Percentiles rank a stretch among this genome's conserved stretches.
phyloP scores from a whole-genome alignment of 2,113 vertebrate species.

The Elgaria multicarinata region DNA sequence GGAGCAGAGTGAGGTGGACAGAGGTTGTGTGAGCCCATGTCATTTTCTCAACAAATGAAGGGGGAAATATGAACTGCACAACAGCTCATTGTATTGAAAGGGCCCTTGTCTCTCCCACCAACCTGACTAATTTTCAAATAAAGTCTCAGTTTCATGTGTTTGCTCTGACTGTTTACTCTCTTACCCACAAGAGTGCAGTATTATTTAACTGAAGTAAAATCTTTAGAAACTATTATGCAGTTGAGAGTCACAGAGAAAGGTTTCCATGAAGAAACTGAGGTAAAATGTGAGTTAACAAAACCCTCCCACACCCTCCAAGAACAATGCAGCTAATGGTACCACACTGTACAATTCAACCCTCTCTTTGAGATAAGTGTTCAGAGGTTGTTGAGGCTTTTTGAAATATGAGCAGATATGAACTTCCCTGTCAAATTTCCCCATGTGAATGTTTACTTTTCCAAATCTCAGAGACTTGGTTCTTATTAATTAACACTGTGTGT shows the following conservation, averaged over 20 bases:
- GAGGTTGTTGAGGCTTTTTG: constrained; percentile 41
- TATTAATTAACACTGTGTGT: neutral
- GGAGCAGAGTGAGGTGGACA: too few species aligned
- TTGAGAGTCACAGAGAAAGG: neutral
- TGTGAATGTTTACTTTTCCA: neutral
- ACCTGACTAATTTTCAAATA: constrained; percentile 36
- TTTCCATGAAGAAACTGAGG: neutral
- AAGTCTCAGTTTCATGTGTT: constrained; percentile 47
- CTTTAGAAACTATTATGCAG: constrained; percentile 29
- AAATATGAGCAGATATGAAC: constrained; percentile 49
- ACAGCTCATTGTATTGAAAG: neutral
- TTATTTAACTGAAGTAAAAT: constrained; percentile 28
- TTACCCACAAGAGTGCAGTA: constrained; percentile 14
- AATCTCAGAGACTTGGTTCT: neutral
- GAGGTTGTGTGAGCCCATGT: too few species aligned
- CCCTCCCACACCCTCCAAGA: neutral
- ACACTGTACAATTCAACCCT: constrained; percentile 9
- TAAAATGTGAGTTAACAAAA: constrained; percentile 9
- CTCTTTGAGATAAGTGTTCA: constrained; percentile 54
- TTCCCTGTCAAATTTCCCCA: neutral
- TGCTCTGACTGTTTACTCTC: constrained; percentile 46
- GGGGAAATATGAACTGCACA: neutral
- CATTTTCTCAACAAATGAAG: neutral
- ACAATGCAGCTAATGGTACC: neutral
- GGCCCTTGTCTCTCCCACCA: neutral